Base-by-base conservation (phyloP, 2,113 vertebrate genomes). In the Petromus typicus region DNA sequence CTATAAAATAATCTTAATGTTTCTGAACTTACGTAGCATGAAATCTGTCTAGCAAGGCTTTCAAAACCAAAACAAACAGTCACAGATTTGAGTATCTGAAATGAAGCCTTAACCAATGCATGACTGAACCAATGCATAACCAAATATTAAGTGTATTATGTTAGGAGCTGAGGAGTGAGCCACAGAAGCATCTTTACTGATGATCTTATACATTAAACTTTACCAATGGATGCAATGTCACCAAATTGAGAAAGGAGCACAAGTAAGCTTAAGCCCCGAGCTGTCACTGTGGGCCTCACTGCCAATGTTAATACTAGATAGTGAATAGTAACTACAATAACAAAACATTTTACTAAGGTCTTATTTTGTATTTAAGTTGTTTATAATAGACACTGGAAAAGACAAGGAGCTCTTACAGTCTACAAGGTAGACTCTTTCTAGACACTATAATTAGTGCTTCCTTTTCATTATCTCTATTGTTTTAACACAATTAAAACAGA, bases 81-180 rank as follows among this genome's bases (percentile, higher is more conserved):
- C 97, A 98, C 71, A 98, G 94, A 84, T 85, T 64, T 98, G 95
- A 96, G 87, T 93, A 95, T 97, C 97, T 86, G 80, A 98, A 94
- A 71, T 81, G 86, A 67, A 61, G 82, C 95, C 97, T 97, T 95
- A 94, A 96, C 97, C 97, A 98, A 86, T 0, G 0, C 94, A 86
- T 98, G 97, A 98, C 97, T 96, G 73, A 98, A 94, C n/a, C n/a
- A n/a, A n/a, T n/a, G n/a, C 97, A 92, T 98, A 98, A 98, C 98
- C 98, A 98, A 87, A 83, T 57, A 95, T 32, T 92, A 84, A 67
- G 85, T 84, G 96, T 71, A 97, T 83, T 6, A 0, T 96, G 88
- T 91, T 94, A 95, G 94, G 95, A 93, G 94, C 34, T 97, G 80
- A 93, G 97, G 96, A 98, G 96, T 0, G 51, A 98, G 76, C 90